These are phyloP conservation scores for Hucho hucho DNA, from an alignment of 2,113 vertebrate genomes.

Conservation along the genomic window DNA sequence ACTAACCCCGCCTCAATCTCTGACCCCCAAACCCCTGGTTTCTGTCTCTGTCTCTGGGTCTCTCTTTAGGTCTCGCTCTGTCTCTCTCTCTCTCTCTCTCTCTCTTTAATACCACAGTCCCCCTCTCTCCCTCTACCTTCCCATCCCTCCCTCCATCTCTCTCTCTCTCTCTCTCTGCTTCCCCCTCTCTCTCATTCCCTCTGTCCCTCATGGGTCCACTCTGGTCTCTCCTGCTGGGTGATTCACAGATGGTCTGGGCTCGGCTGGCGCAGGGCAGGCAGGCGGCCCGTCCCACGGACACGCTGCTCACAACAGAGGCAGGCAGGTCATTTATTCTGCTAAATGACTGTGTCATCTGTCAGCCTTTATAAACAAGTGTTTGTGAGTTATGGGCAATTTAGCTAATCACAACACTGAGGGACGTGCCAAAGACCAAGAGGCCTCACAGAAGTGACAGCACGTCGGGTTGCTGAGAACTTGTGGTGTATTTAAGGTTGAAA, in stretches of 20 bases:
- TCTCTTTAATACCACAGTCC: too few relatives aligned
- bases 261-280: background rate
- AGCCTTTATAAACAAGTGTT: constrained; percentile 16
- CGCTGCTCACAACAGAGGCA: background rate
- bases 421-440: background rate
- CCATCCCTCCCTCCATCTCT: background rate
- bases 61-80: background rate
- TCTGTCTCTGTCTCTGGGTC: background rate
- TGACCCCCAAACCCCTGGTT: background rate
- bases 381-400: constrained; percentile 17
- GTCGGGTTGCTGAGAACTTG: background rate
- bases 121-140: background rate
- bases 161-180: background rate
- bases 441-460: background rate
- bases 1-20: background rate
- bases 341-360: constrained; percentile 1
- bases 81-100: too few relatives aligned
- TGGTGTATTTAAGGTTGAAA: too few relatives aligned
- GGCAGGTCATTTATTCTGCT: background rate
- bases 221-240: background rate
- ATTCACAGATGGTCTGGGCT: constrained; percentile 1
- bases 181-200: background rate
- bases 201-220: background rate
- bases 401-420: constrained; percentile 14
- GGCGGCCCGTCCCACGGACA: background rate